phyloP scores from a whole-genome alignment of 2,888 invertebrate genomes.

The Bimastos eiseni region DNA sequence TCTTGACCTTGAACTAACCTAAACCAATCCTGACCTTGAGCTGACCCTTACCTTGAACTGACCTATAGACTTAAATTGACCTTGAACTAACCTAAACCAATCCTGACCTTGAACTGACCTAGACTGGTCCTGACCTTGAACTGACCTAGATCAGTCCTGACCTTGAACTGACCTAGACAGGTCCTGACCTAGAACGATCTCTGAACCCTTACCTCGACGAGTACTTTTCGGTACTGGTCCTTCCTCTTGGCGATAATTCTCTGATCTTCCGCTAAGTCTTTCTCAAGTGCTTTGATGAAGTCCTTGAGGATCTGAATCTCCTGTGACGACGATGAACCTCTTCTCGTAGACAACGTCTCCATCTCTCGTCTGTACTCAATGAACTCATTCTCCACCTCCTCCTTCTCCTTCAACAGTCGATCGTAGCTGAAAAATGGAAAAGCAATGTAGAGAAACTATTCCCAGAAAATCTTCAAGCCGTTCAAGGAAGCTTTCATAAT shows the following conservation, averaged over 20 bases:
- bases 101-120: too few species aligned
- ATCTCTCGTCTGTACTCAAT: slow-evolving; percentile 52
- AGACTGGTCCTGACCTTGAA: too few species aligned
- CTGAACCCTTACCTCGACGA: slow-evolving; percentile 52
- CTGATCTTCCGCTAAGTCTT: slow-evolving; percentile 58
- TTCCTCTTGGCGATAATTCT: slow-evolving; percentile 51
- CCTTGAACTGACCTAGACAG: background rate
- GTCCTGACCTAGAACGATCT: background rate
- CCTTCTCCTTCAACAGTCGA: slow-evolving; percentile 53
- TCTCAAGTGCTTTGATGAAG: slow-evolving; percentile 56
- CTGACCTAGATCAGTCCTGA: background rate
- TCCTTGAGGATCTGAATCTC: slow-evolving; percentile 56
- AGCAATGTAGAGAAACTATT: too few species aligned
- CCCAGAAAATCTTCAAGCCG: too few species aligned
- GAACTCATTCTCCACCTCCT: slow-evolving; percentile 55
- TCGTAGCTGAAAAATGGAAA: slow-evolving; percentile 45
- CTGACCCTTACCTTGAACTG: too few species aligned
- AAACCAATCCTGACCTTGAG: too few species aligned
- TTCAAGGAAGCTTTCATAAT: too few species aligned
- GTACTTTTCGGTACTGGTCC: slow-evolving; percentile 55
- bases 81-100: too few species aligned
- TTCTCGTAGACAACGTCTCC: slow-evolving; percentile 50
- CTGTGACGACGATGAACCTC: slow-evolving; percentile 52
- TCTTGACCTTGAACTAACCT: too few species aligned
- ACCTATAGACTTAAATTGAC: too few species aligned